phyloP scores from a whole-genome alignment of 2,888 invertebrate genomes.

The Caenorhabditis afra region DNA sequence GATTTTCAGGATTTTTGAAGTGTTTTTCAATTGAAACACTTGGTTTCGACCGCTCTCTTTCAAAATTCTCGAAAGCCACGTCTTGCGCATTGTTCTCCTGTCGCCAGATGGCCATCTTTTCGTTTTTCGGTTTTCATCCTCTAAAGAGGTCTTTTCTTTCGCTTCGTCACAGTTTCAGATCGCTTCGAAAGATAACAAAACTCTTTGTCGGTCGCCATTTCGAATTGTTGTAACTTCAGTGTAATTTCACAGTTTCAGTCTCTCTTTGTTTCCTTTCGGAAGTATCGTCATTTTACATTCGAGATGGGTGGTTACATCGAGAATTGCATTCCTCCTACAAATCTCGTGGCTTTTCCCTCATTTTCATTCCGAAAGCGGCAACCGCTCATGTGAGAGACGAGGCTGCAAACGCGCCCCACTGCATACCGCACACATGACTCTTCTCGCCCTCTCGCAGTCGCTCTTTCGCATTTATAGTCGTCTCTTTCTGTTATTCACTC shows the following conservation, averaged over 20 bases:
- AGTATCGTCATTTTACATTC: too few species aligned
- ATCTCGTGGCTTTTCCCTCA: background rate
- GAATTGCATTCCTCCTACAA: background rate
- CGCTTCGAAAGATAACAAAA: constrained; percentile 24
- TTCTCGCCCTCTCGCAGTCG: background rate
- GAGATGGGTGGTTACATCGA: background rate
- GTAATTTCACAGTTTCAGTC: constrained; percentile 23
- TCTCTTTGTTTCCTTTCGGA: constrained; percentile 23
- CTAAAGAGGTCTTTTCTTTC: constrained; percentile 8
- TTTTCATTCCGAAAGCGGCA: background rate
- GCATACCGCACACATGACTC: background rate
- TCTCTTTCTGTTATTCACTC: constrained; percentile 4
- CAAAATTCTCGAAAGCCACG: constrained; percentile 9
- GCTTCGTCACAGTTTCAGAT: constrained; percentile 42
- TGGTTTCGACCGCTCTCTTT: too few species aligned
- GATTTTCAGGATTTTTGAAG: background rate
- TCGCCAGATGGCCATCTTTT: constrained; percentile 15
- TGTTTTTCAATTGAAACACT: background rate
- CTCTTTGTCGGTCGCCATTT: constrained; percentile 27
- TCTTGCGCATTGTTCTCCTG: constrained; percentile 18
- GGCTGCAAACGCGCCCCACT: constrained; percentile 17
- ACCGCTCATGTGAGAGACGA: background rate
- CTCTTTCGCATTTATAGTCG: too few species aligned
- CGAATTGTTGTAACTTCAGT: constrained; percentile 22
- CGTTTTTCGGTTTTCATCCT: background rate